Base-by-base conservation (phyloP, 2,888 invertebrate genomes). In the Sisyra nigra region DNA sequence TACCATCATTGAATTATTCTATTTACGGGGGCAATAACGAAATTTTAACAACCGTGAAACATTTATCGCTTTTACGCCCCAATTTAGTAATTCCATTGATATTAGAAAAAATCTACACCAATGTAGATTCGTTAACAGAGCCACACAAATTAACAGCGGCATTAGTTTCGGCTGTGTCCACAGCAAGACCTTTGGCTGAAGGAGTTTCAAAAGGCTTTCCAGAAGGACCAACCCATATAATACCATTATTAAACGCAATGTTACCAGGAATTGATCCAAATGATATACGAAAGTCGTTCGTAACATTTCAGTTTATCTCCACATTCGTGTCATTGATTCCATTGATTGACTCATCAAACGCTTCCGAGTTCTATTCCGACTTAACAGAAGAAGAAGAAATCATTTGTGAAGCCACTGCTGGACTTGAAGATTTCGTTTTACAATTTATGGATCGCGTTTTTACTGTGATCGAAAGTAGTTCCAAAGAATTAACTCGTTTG, bases 231-330 rank as follows among this genome's bases (percentile, higher is more conserved):
- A 73, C 75, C 0, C 85, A 89, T 53, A 77, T 89, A 0, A 68
- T 93, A 13, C 86, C 88, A 0, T 66, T 93, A 18, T 66, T 93
- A 10, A 72, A 83, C 57, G 76, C 80, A 1, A 70, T 84, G 1
- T 63, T 94, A 13, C 92, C 93, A 0, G 92, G 89, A 10, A 80
- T 94, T 35, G 93, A 93, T 59, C 80, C 87, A 0, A 93, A 93
- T 55, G 92, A 93, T 59, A 70, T 80, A 34, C 72, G 74, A 49
- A 84, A 84, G 59, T 79, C 79, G 17, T 65, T 80, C 41, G 70
- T 80, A 17, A 81, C 87, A 0, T 73, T 42, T 42, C 83, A 84
- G 53, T 78, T 88, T 54, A 77, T 91, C 43, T 71, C 81, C 3
- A 75, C 80, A 37, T 76, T 85, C 55, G 72, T 76, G 10, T 78